Evolutionary conservation across 2,888 invertebrate genomes (phyloP).

Genomic region (Cartodere bifasciata): DNA sequence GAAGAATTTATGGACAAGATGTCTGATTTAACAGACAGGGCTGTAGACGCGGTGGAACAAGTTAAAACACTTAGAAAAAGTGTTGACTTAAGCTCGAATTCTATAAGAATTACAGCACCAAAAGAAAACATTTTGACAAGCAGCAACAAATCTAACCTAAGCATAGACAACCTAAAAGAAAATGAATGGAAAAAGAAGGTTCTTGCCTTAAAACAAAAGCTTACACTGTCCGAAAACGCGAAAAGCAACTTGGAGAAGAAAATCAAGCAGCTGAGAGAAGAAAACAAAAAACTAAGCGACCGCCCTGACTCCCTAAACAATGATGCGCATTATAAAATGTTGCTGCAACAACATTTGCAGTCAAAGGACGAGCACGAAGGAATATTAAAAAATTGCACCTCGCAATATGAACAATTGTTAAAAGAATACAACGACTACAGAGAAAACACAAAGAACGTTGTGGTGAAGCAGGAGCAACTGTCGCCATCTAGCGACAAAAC

Average conservation of each 20-base stretch:
- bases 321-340: conserved; percentile 21
- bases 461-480: neutral
- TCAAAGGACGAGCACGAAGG: conserved; percentile 14
- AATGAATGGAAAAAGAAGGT: conserved; percentile 24
- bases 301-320: conserved; percentile 11
- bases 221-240: conserved; percentile 18
- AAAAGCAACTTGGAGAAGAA: conserved; percentile 19
- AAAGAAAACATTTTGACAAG: conserved; percentile 9
- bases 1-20: conserved; percentile 19
- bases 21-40: conserved; percentile 19
- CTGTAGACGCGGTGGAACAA: conserved; percentile 18
- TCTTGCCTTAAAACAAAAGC: conserved; percentile 19
- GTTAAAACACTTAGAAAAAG: conserved; percentile 15
- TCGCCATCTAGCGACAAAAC: conserved; percentile 5
- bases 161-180: conserved; percentile 16
- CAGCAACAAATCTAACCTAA: conserved; percentile 5
- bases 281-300: conserved; percentile 20
- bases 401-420: conserved; percentile 5
- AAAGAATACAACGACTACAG: conserved; percentile 13
- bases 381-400: conserved; percentile 9
- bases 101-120: too few species aligned
- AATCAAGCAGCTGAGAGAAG: conserved; percentile 24
- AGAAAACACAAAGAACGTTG: conserved; percentile 10
- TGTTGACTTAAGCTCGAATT: conserved; percentile 8
- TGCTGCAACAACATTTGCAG: conserved; percentile 16